Conservation (phyloP, 2,113 vertebrate genomes). For the Xenopus laevis region DNA sequence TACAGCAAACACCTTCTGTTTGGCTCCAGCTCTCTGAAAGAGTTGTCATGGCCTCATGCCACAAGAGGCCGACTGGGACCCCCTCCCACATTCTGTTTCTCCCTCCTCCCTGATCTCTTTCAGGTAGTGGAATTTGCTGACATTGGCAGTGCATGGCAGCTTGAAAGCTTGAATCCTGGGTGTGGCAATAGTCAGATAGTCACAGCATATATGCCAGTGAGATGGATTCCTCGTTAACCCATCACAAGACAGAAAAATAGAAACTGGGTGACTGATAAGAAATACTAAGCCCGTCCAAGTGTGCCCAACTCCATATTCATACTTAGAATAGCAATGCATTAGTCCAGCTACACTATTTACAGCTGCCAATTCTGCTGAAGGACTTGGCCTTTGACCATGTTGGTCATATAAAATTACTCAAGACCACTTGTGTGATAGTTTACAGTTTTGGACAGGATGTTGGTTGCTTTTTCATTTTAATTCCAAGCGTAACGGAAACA, state of each 20-base stretch:
- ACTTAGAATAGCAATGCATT: too few relatives aligned
- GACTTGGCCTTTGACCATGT: too few relatives aligned
- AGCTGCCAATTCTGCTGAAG: too few relatives aligned
- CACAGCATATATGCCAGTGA: slow-evolving; percentile 53
- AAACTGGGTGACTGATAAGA: background rate
- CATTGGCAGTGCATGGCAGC: slow-evolving; percentile 48
- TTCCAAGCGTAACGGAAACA: too few relatives aligned
- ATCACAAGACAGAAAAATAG: slow-evolving; percentile 9
- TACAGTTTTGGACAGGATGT: too few relatives aligned
- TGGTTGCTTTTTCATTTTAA: too few relatives aligned
- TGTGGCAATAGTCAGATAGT: slow-evolving; percentile 59
- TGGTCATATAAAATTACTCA: too few relatives aligned
- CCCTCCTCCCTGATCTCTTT: slow-evolving; percentile 42
- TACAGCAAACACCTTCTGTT: slow-evolving; percentile 48
- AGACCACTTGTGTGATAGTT: too few relatives aligned
- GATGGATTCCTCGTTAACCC: slow-evolving; percentile 21
- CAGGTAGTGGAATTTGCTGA: slow-evolving; percentile 75
- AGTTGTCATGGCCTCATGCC: slow-evolving; percentile 57
- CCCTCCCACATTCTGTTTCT: slow-evolving; percentile 20
- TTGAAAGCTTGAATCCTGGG: slow-evolving; percentile 55
- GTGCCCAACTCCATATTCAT: too few relatives aligned
- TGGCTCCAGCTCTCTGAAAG: slow-evolving; percentile 44
- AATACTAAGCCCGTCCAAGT: background rate
- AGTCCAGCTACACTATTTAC: too few relatives aligned
- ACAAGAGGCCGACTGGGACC: slow-evolving; percentile 46